These are phyloP conservation scores for Pachypanchax playfairii DNA, from an alignment of 2,113 vertebrate species.

Conservation along the genomic window DNA sequence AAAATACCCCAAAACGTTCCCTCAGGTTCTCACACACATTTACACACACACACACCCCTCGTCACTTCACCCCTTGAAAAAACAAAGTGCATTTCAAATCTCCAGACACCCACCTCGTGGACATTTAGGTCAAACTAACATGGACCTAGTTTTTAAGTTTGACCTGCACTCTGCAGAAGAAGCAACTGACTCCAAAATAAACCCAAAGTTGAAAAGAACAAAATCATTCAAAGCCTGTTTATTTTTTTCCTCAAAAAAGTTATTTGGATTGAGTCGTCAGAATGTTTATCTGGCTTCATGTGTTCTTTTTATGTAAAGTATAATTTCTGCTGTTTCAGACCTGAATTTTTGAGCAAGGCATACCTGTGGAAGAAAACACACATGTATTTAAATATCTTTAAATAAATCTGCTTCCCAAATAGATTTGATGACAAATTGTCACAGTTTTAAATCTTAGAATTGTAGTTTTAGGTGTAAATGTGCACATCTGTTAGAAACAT, in stretches of 20 bases:
- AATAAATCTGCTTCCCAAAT: slow-evolving; percentile 53
- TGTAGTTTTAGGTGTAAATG: no score
- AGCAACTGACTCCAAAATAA: slow-evolving; percentile 1
- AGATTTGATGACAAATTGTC: slow-evolving; percentile 44
- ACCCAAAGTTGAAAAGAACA: background rate
- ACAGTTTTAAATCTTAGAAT: slow-evolving; percentile 12
- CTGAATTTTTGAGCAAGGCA: slow-evolving; percentile 73
- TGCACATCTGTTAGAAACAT: no score
- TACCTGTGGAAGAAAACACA: slow-evolving; percentile 61
- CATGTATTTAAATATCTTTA: slow-evolving; percentile 37
- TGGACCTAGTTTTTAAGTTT: slow-evolving; percentile 64
- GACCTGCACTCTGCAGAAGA: slow-evolving; percentile 65
- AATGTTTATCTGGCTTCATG: slow-evolving; percentile 8
- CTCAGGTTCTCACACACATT: slow-evolving; percentile 6
- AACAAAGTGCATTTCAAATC: slow-evolving; percentile 72
- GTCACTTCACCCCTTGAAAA: slow-evolving; percentile 33
- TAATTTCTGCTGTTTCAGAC: slow-evolving; percentile 56
- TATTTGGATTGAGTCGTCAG: no score
- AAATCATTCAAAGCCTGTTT: background rate
- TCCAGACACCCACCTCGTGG: slow-evolving; percentile 25
- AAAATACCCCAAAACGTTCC: slow-evolving; percentile 12
- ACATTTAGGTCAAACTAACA: slow-evolving; percentile 25
- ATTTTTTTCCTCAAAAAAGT: no score
- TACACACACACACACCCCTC: slow-evolving; percentile 7
- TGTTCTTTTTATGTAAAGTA: slow-evolving; percentile 54